Conservation (phyloP, 92 coral and sea anemone genomes). For the Pocillopora grandis region DNA sequence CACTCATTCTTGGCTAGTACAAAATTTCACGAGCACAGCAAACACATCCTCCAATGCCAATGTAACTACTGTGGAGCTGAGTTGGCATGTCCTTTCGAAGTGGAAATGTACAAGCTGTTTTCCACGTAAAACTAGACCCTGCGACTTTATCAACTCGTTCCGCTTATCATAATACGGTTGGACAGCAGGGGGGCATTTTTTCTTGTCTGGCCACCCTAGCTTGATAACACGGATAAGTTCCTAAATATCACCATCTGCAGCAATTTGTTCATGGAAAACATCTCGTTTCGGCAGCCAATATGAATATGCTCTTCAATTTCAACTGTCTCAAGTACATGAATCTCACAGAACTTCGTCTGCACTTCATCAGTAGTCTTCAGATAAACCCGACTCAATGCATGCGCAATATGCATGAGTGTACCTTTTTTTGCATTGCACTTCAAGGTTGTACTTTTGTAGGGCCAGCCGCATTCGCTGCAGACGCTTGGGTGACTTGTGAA, state of each 20-base stretch:
- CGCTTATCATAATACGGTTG: constrained; percentile 29
- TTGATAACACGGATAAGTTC: constrained; percentile 42
- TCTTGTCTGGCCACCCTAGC: constrained; percentile 43
- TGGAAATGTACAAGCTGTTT: constrained; percentile 31
- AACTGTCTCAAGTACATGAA: constrained; percentile 37
- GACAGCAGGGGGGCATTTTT: constrained; percentile 41
- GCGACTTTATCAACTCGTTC: constrained; percentile 16
- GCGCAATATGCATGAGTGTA: constrained; percentile 44
- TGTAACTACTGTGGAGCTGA: constrained; percentile 50
- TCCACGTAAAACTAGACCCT: constrained; percentile 27
- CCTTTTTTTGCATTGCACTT: constrained; percentile 40
- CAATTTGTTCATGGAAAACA: constrained; percentile 25
- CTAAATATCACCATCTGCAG: constrained; percentile 40
- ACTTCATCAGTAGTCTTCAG: constrained; percentile 37
- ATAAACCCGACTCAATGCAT: constrained; percentile 41
- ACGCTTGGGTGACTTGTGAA: constrained; percentile 64
- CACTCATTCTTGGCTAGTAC: constrained; percentile 48
- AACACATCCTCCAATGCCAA: constrained; percentile 31
- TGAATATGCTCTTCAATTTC: constrained; percentile 32
- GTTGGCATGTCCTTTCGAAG: constrained; percentile 38
- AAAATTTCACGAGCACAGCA: constrained; percentile 33
- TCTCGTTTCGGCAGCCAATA: constrained; percentile 40
- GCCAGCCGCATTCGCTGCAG: constrained; percentile 42
- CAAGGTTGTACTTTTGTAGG: constrained; percentile 29
- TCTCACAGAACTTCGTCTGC: constrained; percentile 40